These are phyloP conservation scores for Toxonevra muliebris DNA, from an alignment of 2,888 invertebrate species.

Conservation along the genomic window DNA sequence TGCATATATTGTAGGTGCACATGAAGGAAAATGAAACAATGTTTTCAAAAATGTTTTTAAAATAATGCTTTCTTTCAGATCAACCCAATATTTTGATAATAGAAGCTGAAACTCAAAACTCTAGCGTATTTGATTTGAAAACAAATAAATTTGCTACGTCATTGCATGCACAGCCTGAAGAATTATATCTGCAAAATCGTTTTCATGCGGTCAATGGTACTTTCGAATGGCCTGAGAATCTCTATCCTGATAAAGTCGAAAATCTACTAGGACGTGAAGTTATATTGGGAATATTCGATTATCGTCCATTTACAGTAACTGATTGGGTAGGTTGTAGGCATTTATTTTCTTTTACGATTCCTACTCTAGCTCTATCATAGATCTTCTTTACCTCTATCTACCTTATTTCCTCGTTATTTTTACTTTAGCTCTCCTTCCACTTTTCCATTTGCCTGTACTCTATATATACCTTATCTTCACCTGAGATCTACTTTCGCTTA, in stretches of 20 bases:
- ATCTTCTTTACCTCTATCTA: too few relatives aligned
- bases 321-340: too few relatives aligned
- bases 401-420: too few relatives aligned
- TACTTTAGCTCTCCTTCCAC: too few relatives aligned
- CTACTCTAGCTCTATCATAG: too few relatives aligned
- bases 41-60: slow-evolving; percentile 5
- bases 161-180: slow-evolving; percentile 36
- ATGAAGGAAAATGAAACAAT: neutral
- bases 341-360: too few relatives aligned
- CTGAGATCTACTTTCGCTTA: too few relatives aligned
- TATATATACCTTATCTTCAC: too few relatives aligned
- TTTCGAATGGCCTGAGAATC: slow-evolving; percentile 31
- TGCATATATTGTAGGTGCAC: neutral
- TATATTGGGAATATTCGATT: slow-evolving; percentile 52
- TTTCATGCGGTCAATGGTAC: slow-evolving; percentile 41
- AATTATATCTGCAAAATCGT: slow-evolving; percentile 43
- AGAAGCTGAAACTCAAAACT: slow-evolving; percentile 40
- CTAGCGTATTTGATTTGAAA: slow-evolving; percentile 49
- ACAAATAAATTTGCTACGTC: slow-evolving; percentile 56
- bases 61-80: slow-evolving; percentile 45
- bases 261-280: slow-evolving; percentile 56
- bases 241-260: slow-evolving; percentile 46
- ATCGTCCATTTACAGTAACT: slow-evolving; percentile 57
- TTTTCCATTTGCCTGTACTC: too few relatives aligned
- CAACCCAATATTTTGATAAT: slow-evolving; percentile 55